Percentiles rank a stretch among this genome's conserved stretches.
Evolutionary conservation across 2,797 vertebrate genomes (phyloP).

Genomic region (Lophotriccus pileatus): DNA sequence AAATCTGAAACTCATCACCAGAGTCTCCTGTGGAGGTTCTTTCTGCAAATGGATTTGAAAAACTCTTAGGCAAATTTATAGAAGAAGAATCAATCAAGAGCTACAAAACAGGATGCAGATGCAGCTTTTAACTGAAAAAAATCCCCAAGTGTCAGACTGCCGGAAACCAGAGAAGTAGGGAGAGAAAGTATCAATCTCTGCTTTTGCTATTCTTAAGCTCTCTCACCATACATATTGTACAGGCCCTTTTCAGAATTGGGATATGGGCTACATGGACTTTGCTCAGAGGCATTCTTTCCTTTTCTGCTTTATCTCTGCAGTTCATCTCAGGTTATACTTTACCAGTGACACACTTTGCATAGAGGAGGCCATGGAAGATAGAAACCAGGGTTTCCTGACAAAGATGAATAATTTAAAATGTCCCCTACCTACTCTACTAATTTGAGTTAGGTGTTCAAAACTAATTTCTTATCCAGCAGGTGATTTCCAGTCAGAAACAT

Average conservation of each 20-base stretch:
- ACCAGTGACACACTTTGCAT: neutral
- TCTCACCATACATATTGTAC: neutral
- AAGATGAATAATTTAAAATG: slow-evolving; percentile 38
- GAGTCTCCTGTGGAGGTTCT: neutral
- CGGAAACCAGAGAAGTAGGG: neutral
- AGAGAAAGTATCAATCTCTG: neutral
- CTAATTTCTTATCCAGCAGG: slow-evolving; percentile 68
- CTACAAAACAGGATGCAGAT: slow-evolving; percentile 2
- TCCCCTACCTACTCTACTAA: slow-evolving; percentile 12
- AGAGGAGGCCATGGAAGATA: neutral
- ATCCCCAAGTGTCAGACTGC: neutral
- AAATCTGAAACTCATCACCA: slow-evolving; percentile 7
- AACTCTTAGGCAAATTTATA: slow-evolving; percentile 3
- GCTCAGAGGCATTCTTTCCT: neutral
- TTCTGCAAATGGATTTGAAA: slow-evolving; percentile 20
- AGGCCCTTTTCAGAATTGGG: neutral
- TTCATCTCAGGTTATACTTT: slow-evolving; percentile 1
- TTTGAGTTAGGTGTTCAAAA: slow-evolving; percentile 68
- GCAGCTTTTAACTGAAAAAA: neutral
- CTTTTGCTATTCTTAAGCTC: neutral
- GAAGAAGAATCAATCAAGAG: neutral
- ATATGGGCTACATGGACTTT: neutral
- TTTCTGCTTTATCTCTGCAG: neutral
- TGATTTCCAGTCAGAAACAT: slow-evolving; percentile 60
- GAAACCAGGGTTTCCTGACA: neutral